Evolutionary conservation across 2,888 invertebrate species (phyloP).

Genomic region (Alitta virens): DNA sequence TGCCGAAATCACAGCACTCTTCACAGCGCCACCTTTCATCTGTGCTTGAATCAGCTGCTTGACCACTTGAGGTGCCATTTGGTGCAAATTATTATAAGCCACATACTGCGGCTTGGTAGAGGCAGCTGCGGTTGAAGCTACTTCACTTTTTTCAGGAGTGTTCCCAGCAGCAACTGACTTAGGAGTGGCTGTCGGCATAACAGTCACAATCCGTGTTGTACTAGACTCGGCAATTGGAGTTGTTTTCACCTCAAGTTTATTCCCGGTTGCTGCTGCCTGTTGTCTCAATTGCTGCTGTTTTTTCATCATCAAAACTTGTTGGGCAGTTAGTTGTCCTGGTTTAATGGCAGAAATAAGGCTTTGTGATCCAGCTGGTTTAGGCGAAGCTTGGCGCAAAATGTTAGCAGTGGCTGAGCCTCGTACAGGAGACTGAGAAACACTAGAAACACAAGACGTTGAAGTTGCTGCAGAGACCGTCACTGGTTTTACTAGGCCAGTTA

Average conservation of each 20-base stretch:
- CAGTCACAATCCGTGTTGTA: background rate
- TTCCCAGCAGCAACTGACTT: too few relatives aligned
- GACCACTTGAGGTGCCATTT: conserved; percentile 35
- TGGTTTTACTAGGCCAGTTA: background rate
- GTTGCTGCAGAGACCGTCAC: background rate
- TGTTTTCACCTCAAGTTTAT: too few relatives aligned
- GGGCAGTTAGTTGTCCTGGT: background rate
- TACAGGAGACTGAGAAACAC: background rate
- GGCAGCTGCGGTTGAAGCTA: too few relatives aligned
- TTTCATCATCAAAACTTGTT: background rate
- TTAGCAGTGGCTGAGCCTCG: background rate
- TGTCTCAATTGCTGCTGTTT: background rate
- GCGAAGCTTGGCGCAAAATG: background rate
- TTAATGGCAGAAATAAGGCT: background rate
- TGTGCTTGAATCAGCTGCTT: conserved; percentile 32
- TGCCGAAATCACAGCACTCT: too few relatives aligned
- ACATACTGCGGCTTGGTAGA: conserved; percentile 4
- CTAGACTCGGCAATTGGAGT: too few relatives aligned
- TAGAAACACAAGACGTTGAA: too few relatives aligned
- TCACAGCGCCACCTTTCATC: too few relatives aligned
- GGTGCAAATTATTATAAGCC: conserved; percentile 7
- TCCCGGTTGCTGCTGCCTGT: background rate
- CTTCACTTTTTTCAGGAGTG: too few relatives aligned
- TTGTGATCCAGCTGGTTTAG: background rate
- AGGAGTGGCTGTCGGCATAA: conserved; percentile 19